Evolutionary conservation across 2,113 vertebrate genomes (phyloP).

Genomic region (Noctilio leporinus): DNA sequence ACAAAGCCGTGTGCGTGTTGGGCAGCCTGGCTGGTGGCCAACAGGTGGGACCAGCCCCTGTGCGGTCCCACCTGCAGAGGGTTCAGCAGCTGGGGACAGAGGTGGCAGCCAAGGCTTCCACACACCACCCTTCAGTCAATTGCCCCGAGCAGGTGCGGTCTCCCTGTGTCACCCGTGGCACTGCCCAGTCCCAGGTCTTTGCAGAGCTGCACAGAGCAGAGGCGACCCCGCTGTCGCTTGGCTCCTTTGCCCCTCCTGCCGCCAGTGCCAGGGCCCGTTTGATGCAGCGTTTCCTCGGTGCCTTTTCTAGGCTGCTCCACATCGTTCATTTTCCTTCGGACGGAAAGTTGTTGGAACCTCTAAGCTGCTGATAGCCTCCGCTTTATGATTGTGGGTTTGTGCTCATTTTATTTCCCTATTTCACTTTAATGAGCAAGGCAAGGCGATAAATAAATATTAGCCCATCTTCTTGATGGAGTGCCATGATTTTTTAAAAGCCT

Average conservation of each 20-base stretch:
- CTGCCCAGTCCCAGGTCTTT: not conserved
- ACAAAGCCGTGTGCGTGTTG: fast-evolving
- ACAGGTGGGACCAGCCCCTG: not conserved
- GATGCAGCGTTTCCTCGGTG: not conserved
- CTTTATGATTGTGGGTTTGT: not conserved
- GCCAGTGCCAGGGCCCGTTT: too few relatives aligned
- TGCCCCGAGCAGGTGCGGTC: fast-evolving
- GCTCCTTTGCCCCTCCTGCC: too few relatives aligned
- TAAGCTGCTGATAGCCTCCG: not conserved
- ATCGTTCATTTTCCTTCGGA: not conserved
- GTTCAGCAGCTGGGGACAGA: fast-evolving
- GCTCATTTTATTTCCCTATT: not conserved
- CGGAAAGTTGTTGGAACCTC: not conserved
- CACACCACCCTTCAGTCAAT: not conserved
- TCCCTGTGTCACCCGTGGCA: not conserved
- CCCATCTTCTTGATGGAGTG: not conserved
- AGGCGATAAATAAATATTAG: not conserved
- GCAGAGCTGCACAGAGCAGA: not conserved
- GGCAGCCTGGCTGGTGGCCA: not conserved
- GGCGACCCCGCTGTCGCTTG: not conserved
- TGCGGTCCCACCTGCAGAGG: too few relatives aligned
- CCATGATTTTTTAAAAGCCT: not conserved
- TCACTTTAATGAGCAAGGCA: not conserved
- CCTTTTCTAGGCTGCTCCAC: fast-evolving
- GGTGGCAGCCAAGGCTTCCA: not conserved